Base-by-base conservation (phyloP, 2,888 invertebrate genomes). In the Pristionchus exspectatus region DNA sequence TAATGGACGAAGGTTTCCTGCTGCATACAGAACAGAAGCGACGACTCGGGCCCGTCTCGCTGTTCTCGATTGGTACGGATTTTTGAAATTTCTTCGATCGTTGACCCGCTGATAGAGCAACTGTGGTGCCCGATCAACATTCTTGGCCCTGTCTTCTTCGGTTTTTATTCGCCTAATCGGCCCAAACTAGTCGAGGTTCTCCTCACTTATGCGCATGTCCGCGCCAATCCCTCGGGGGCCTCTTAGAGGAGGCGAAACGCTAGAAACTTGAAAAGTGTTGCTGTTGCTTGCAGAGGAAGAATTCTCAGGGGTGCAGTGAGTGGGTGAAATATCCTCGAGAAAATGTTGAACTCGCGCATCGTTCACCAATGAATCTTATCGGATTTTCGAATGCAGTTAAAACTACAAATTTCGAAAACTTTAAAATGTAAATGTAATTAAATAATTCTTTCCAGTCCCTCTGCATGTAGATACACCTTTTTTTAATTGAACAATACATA, bases 11-110 rank as follows among this genome's bases (percentile, higher is more conserved):
- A 0, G 83, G 89, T 21, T 89, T 89, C 24, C 66, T 89, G 63
- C 54, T 89, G 63, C 89, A 89, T 24, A 83, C 89, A 0, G 89
- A 89, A 38, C 89, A 89, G 89, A 89, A 89, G 44, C 33, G 89
- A 24, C 81, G 89, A 18, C 89, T 89, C 50, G 89, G 89, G n/a
- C 89, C 89, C 81, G 89, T 89, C 21, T 81, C 81, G 27, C 81
- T 89, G 38, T 89, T 89, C 83, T 59, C 89, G 12, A 89, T 89
- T 54, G 89, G 89, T 89, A n/a, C 16, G 56, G 4, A 59, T 59
- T 24, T 9, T 21, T 21, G 5, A 3, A 18, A 59, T 59, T 59
- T 9, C 59, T 59, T 24, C 59, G 18, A 21, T 59, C 59, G 14
- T 59, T 59, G 21, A 59, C 14, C 14, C 59, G 24, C 59, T 21